These are phyloP conservation scores for Lethocerus indicus DNA, from an alignment of 1,140 invertebrate species.

Conservation along the genomic window DNA sequence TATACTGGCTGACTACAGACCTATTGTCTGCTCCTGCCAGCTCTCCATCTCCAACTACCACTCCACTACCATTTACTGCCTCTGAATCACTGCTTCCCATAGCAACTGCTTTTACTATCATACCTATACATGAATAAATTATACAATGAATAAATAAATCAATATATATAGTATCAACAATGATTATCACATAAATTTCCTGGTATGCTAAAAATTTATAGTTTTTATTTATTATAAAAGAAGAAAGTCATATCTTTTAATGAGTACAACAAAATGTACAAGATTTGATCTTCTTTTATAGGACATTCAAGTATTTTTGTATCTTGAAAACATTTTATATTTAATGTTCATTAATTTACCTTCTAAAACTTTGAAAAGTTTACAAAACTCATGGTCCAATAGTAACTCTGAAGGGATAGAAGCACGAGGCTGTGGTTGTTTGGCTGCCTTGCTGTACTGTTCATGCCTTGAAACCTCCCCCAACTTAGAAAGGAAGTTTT, in stretches of 20 bases:
- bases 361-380: conserved; percentile 64
- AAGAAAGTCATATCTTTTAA: neutral
- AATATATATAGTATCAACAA: too few species aligned
- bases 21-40: conserved; percentile 39
- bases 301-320: neutral
- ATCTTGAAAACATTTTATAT: neutral
- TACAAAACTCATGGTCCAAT: conserved; percentile 91
- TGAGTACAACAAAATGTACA: neutral
- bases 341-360: conserved; percentile 25
- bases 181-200: too few species aligned
- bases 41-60: too few species aligned
- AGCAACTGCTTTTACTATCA: conserved; percentile 38
- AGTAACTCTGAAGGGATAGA: conserved; percentile 62
- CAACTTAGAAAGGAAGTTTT: conserved; percentile 76
- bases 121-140: conserved; percentile 21
- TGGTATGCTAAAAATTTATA: too few species aligned
- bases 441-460: conserved; percentile 75
- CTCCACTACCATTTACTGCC: conserved; percentile 22
- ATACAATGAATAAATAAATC: conserved; percentile 12
- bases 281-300: neutral
- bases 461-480: conserved; percentile 76
- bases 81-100: conserved; percentile 31
- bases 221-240: neutral
- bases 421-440: conserved; percentile 74
- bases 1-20: too few species aligned